phyloP scores from a whole-genome alignment of 1,140 invertebrate genomes.

The Meteorus sp. region DNA sequence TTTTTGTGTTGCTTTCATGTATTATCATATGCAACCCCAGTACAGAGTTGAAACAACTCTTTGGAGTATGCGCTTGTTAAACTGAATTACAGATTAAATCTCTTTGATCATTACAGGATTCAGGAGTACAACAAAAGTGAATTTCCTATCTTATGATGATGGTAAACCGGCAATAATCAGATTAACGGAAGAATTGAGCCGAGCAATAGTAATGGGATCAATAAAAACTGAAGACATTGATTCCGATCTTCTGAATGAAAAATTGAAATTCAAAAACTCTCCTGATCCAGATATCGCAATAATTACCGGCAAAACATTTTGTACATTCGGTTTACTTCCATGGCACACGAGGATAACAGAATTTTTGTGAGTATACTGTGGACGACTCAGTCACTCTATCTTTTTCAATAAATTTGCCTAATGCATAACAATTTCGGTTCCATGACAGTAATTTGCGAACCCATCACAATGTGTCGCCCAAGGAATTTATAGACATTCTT shows the following conservation, averaged over 20 bases:
- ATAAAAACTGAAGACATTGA: conserved; percentile 51
- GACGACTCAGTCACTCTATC: no score
- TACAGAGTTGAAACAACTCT: no score
- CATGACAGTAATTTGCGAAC: conserved; percentile 54
- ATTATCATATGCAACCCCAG: no score
- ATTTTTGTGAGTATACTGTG: conserved; percentile 60
- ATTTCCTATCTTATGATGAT: conserved; percentile 57
- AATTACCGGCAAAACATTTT: conserved; percentile 63
- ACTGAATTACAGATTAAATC: no score
- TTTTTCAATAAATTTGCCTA: conserved; percentile 3
- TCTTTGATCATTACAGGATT: conserved; percentile 36
- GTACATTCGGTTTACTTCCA: conserved; percentile 66
- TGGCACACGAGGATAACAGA: conserved; percentile 74
- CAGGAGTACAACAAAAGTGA: conserved; percentile 55
- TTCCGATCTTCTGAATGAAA: conserved; percentile 56
- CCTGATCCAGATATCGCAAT: conserved; percentile 71
- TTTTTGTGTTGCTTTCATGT: no score
- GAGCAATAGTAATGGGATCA: conserved; percentile 40
- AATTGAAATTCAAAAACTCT: conserved; percentile 56
- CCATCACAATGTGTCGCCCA: conserved; percentile 59
- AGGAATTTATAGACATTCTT: conserved; percentile 63
- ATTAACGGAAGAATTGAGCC: conserved; percentile 49
- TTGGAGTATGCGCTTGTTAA: no score
- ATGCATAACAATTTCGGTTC: neutral
- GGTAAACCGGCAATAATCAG: conserved; percentile 61